A percentile compares a stretch with the other conserved stretches of the same genome.
phyloP scores from a whole-genome alignment of 2,888 invertebrate genomes.

The Norana najaformis region DNA sequence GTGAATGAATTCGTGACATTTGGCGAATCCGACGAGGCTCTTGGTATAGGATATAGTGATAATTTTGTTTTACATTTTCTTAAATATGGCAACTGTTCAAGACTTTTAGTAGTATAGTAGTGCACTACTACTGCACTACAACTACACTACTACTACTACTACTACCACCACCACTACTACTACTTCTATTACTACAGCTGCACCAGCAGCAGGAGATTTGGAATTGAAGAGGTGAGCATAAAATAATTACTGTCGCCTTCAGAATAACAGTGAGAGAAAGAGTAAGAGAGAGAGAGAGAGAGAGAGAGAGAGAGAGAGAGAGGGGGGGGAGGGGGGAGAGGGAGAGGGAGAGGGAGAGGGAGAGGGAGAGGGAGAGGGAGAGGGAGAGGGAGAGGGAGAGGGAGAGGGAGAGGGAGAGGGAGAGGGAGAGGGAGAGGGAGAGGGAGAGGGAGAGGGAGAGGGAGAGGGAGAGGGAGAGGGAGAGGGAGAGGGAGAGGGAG shows the following conservation, averaged over 20 bases:
- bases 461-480: neutral
- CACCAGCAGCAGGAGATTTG: too few relatives aligned
- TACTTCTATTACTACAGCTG: too few relatives aligned
- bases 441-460: neutral
- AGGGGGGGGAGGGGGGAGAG: neutral
- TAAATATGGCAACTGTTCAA: too few relatives aligned
- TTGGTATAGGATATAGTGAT: too few relatives aligned
- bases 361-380: neutral
- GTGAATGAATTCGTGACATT: too few relatives aligned
- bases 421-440: neutral
- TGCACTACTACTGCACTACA: too few relatives aligned
- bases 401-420: neutral
- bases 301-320: conserved; percentile 18
- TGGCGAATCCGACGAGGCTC: too few relatives aligned
- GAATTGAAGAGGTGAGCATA: neutral
- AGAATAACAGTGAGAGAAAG: neutral
- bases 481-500: neutral
- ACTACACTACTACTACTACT: too few relatives aligned
- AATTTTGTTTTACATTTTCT: too few relatives aligned
- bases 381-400: conserved; percentile 19
- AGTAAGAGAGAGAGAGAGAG: neutral
- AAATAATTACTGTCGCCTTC: neutral
- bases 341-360: neutral
- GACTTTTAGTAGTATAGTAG: too few relatives aligned
- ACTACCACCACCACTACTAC: too few relatives aligned